Percentiles rank a stretch among this genome's conserved stretches.
Conservation (phyloP, 23 tunicate genomes). For the Halocynthia aurantium region DNA sequence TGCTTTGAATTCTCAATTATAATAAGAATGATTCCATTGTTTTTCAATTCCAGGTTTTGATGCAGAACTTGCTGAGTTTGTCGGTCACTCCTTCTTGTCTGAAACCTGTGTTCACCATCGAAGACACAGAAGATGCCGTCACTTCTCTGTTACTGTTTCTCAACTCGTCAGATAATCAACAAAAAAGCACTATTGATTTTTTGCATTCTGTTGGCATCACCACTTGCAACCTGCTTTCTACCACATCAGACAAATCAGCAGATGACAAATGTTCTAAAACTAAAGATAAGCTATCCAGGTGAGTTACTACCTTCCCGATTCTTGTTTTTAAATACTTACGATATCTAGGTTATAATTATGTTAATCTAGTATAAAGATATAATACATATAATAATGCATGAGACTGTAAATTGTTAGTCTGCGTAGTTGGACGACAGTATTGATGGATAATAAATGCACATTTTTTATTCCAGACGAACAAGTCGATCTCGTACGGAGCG, state of each 20-base stretch:
- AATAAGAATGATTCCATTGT: not conserved
- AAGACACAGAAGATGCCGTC: slow-evolving; percentile 26
- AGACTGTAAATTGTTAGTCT: too few species aligned
- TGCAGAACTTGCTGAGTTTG: slow-evolving; percentile 17
- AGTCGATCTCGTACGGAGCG: not conserved
- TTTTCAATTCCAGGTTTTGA: slow-evolving; percentile 18
- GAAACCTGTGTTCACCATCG: slow-evolving; percentile 31
- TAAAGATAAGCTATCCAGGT: too few species aligned
- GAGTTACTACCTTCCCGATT: too few species aligned
- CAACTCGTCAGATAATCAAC: slow-evolving; percentile 13
- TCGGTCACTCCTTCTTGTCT: slow-evolving; percentile 32
- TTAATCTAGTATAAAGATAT: too few species aligned
- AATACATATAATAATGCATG: too few species aligned
- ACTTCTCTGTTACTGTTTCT: slow-evolving; percentile 22
- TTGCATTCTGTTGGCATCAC: too few species aligned
- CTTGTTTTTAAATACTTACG: too few species aligned
- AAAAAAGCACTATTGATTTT: slow-evolving; percentile 2
- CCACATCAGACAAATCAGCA: too few species aligned
- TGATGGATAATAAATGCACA: not conserved
- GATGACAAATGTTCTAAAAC: too few species aligned
- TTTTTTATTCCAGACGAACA: not conserved
- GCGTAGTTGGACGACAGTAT: too few species aligned
- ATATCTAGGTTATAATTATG: too few species aligned
- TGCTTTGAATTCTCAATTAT: not conserved
- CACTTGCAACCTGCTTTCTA: too few species aligned